Evolutionary conservation across 2,888 invertebrate genomes (phyloP), one percentile per base, ranked within the genome.

Genomic region (Pachymerium ferrugineum): DNA sequence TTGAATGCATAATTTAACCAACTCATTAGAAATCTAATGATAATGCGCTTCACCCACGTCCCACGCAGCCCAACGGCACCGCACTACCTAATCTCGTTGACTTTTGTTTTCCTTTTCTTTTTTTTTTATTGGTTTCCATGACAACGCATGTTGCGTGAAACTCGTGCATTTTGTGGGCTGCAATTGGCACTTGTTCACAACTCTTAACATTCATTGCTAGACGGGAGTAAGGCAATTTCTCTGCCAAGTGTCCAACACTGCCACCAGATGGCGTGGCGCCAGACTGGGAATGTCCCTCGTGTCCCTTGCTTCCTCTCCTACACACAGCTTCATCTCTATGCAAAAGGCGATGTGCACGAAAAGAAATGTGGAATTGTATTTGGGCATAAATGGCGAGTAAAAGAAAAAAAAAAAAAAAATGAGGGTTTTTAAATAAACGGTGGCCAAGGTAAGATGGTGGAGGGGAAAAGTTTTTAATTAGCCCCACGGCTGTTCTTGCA

Each of bases 171-270:
- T 47, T 47, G 47, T 16, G 47, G 47, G 19, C 19, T 47, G 47
- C 47, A 47, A 47, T 47, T 47, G 47, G 47, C 47, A 47, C 47
- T 47, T 47, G 47, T 47, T 47, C 47, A 47, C 47, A 47, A 47
- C 19, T 12, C 47, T 47, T 47, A 47, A 22, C 47, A 47, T 47
- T 47, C 47, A 47, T 47, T 47, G 47, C 47, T 22, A 47, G 47
- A 47, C n/a, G 47, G 16, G 22, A 47, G 47, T 47, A 47, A 47
- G 47, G 47, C 47, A 47, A 19, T 47, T 47, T 47, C 47, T 47
- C 47, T 47, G 47, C 47, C 47, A 47, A 47, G 47, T 47, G 47
- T 47, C 47, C 47, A 47, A 47, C 47, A 47, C 19, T 47, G 47
- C 19, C 47, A 19, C 19, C 47, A 47, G 22, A 47, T 47, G 47